Conservation (phyloP, 2,888 invertebrate genomes). For the Stegophylla sp. region DNA sequence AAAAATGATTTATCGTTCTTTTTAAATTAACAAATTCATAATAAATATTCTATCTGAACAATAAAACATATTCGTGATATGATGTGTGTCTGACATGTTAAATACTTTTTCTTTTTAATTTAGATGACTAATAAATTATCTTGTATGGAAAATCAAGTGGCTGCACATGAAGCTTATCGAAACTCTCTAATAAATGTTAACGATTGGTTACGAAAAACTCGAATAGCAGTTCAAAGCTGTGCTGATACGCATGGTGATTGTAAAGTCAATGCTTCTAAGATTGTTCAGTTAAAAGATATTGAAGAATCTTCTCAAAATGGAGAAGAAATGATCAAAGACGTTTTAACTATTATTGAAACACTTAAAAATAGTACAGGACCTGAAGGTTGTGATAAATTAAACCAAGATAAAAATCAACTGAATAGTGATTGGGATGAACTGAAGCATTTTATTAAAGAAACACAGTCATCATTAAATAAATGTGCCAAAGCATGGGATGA, state of each 20-base stretch:
- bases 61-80: too few relatives aligned
- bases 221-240: slow-evolving; percentile 83
- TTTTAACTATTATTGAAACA: slow-evolving; percentile 66
- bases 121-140: slow-evolving; percentile 60
- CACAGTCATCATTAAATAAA: slow-evolving; percentile 76
- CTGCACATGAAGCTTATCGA: slow-evolving; percentile 86
- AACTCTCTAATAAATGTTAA: slow-evolving; percentile 80
- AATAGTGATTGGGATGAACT: slow-evolving; percentile 83
- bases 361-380: slow-evolving; percentile 73
- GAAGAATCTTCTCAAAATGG: slow-evolving; percentile 61
- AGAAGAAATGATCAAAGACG: slow-evolving; percentile 76
- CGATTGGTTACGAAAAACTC: slow-evolving; percentile 83
- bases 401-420: slow-evolving; percentile 81
- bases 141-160: slow-evolving; percentile 78
- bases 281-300: slow-evolving; percentile 76
- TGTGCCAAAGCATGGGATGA: slow-evolving; percentile 84
- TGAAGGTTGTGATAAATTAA: slow-evolving; percentile 82
- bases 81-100: too few relatives aligned
- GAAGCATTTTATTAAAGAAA: slow-evolving; percentile 78
- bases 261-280: slow-evolving; percentile 77
- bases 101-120: slow-evolving; percentile 33
- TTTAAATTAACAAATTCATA: too few relatives aligned
- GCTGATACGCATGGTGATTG: slow-evolving; percentile 89
- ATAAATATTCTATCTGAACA: too few relatives aligned
- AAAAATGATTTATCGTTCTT: too few relatives aligned